Conservation (phyloP, 2,888 invertebrate genomes). For the Oligia fasciuncula region DNA sequence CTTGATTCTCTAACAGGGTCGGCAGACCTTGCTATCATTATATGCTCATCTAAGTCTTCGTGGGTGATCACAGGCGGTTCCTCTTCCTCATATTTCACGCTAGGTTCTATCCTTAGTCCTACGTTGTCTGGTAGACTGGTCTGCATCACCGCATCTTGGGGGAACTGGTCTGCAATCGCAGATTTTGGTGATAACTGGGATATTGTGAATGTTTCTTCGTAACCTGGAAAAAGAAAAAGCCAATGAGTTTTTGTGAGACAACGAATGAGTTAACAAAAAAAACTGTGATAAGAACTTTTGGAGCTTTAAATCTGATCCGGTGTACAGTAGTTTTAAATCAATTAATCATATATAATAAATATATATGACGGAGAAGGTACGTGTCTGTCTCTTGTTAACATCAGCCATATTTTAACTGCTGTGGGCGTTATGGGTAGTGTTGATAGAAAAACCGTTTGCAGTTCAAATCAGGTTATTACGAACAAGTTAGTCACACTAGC, state of each 20-base stretch:
- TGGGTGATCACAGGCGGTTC: conserved; percentile 66
- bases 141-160: conserved; percentile 75
- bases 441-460: no score
- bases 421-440: no score
- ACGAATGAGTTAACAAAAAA: neutral
- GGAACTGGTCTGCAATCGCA: conserved; percentile 72
- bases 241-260: conserved; percentile 1
- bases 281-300: no score
- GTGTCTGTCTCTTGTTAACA: no score
- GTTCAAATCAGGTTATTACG: no score
- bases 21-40: conserved; percentile 89
- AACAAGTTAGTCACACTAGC: no score
- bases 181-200: conserved; percentile 93
- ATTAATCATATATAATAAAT: no score
- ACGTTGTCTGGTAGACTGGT: conserved; percentile 80
- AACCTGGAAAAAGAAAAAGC: conserved; percentile 82
- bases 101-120: conserved; percentile 85
- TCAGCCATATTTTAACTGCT: no score
- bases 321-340: no score
- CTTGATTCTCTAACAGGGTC: conserved; percentile 85
- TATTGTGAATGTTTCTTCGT: conserved; percentile 90
- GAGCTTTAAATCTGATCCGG: no score
- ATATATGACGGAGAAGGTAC: no score
- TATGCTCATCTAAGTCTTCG: conserved; percentile 78
- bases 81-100: conserved; percentile 74